Evolutionary conservation across 92 coral and sea anemone genomes (phyloP), one percentile per base, ranked within the genome.

Genomic region (Desmophyllum pertusum): DNA sequence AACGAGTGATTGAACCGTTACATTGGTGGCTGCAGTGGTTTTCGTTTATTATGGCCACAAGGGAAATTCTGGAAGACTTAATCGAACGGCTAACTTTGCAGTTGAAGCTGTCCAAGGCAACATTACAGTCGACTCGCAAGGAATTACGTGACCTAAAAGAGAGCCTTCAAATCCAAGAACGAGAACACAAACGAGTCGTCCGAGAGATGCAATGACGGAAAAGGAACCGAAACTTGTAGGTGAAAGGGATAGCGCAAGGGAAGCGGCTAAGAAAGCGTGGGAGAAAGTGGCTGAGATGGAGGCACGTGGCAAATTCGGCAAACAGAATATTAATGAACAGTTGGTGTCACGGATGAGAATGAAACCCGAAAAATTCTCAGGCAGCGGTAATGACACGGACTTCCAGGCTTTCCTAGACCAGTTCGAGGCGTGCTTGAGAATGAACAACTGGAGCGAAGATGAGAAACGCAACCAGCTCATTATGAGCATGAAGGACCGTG

Each of bases 361-460:
- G 37, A 62, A 62, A 2, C 68, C 68, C 38, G 18, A 62, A 29
- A 25, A 45, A 45, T 45, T 45, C 13, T 45, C 51, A 13, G 67
- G 67, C 23, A 61, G 67, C 23, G 67, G 67, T 4, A 61, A 61
- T 30, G 25, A 61, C 31, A 61, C 67, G 11, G 67, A 61, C 33
- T 61, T 61, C 67, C 67, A 61, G 67, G 67, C 77, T 3, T 72
- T 78, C 17, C 10, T 78, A 30, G 83, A 57, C n/a, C 73, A 79
- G 65, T 81, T 81, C 31, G 77, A 70, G 19, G 77, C 46, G 0
- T 69, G 50, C 38, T 77, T 52, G 25, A 68, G 39, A 53, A 53
- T 50, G 78, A 81, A 52, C 36, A 21, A 61, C 70, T 81, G 85
- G 78, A 69, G 33, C 30, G 85, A 80, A 11, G 78, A 79, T 19